These are phyloP conservation scores for Pitangus sulphuratus DNA, from an alignment of 2,797 vertebrate genomes.

Conservation along the genomic window DNA sequence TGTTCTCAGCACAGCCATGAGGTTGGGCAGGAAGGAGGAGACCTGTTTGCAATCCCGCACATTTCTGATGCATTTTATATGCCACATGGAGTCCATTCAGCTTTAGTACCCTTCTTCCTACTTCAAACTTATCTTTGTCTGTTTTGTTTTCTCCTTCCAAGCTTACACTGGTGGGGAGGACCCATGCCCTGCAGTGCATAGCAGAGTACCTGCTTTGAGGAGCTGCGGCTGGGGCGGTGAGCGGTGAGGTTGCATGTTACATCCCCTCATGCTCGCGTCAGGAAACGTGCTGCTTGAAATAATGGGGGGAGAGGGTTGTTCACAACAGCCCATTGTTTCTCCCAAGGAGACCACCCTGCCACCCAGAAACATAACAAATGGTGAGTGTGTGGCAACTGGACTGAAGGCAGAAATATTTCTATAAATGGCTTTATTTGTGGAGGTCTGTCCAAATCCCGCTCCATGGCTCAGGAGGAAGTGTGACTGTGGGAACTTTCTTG, in stretches of 20 bases:
- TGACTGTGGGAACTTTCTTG: constrained; percentile 26
- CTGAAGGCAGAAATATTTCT: background rate
- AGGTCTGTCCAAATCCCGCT: background rate
- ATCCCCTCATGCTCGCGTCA: fast-evolving
- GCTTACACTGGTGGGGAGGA: background rate
- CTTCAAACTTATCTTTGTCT: background rate
- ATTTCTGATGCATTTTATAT: background rate
- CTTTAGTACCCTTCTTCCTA: background rate
- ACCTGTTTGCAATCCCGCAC: background rate
- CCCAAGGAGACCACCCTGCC: background rate
- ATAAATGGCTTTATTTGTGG: background rate
- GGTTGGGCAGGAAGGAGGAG: background rate
- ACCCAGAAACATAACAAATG: background rate
- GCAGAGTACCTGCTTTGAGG: background rate
- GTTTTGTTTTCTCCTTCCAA: background rate
- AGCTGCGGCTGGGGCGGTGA: fast-evolving
- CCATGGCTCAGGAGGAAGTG: background rate
- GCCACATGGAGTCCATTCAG: background rate
- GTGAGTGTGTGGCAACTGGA: fast-evolving
- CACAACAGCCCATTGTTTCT: background rate
- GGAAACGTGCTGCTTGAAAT: background rate
- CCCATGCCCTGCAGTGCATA: background rate
- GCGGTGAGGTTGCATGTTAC: fast-evolving
- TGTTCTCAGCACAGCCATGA: background rate
- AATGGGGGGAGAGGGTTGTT: background rate